A percentile compares a stretch with the other conserved stretches of the same genome.
Evolutionary conservation across 2,113 vertebrate species (phyloP).

Genomic region (Etheostoma spectabile): DNA sequence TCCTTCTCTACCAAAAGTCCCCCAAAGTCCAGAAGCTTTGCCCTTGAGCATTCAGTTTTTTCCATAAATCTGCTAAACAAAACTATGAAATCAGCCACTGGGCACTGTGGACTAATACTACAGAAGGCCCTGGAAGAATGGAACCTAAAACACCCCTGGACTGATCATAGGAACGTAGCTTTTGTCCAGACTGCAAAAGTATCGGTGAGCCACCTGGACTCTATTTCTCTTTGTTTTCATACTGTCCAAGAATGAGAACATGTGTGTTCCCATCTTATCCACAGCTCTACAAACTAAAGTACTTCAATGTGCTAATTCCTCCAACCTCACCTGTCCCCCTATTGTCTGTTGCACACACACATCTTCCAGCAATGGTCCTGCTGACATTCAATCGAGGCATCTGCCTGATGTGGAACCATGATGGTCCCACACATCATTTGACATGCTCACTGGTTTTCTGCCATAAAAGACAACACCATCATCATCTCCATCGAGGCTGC

Average conservation of each 20-base stretch:
- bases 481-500: not conserved
- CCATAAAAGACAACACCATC: not conserved
- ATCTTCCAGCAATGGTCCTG: not conserved
- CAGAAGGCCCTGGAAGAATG: not conserved
- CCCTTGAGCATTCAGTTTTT: not conserved
- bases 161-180: not conserved
- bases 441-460: not conserved
- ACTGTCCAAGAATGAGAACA: not conserved
- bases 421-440: not conserved
- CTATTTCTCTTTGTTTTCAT: not conserved
- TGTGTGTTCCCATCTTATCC: not conserved
- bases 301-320: not conserved
- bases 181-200: not conserved
- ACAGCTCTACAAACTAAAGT: not conserved
- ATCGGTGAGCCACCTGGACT: not conserved
- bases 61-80: constrained; percentile 4
- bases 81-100: not conserved
- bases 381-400: not conserved
- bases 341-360: not conserved
- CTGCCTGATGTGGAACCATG: not conserved
- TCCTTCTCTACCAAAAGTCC: not conserved
- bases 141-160: not conserved
- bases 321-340: not conserved
- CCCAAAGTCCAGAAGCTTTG: not conserved
- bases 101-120: not conserved